These are phyloP conservation scores for Vidua macroura DNA, from an alignment of 2,113 vertebrate genomes.

Conservation along the genomic window DNA sequence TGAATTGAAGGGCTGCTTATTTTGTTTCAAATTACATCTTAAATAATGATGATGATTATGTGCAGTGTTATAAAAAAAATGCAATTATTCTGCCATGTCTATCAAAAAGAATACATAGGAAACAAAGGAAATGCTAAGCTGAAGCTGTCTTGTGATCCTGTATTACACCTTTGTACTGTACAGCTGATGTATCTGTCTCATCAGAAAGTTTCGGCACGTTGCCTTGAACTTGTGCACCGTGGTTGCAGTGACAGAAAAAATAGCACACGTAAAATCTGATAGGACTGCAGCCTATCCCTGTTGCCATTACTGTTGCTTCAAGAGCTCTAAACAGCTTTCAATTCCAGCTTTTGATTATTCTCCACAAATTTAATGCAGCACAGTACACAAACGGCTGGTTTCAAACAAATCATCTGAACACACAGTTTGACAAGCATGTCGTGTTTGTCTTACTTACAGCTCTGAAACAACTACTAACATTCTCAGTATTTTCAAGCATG, in stretches of 20 bases:
- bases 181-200: neutral
- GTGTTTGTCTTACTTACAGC: conserved; percentile 4
- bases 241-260: conserved; percentile 21
- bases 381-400: neutral
- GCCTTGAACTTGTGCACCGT: conserved; percentile 15
- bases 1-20: neutral
- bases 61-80: neutral
- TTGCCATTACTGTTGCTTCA: conserved; percentile 14
- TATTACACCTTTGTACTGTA: neutral
- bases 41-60: neutral
- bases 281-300: neutral
- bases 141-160: neutral
- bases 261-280: conserved; percentile 4
- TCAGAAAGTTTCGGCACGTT: neutral
- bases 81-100: conserved; percentile 16
- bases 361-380: neutral
- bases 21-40: conserved; percentile 8
- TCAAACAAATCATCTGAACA: conserved; percentile 31
- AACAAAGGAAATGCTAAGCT: neutral
- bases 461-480: neutral
- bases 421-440: neutral
- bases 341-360: conserved; percentile 24
- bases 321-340: conserved; percentile 28
- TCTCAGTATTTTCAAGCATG: neutral
- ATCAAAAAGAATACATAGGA: neutral